These are phyloP conservation scores for Pantherophis guttatus DNA, from an alignment of 2,113 vertebrate genomes.

Conservation along the genomic window DNA sequence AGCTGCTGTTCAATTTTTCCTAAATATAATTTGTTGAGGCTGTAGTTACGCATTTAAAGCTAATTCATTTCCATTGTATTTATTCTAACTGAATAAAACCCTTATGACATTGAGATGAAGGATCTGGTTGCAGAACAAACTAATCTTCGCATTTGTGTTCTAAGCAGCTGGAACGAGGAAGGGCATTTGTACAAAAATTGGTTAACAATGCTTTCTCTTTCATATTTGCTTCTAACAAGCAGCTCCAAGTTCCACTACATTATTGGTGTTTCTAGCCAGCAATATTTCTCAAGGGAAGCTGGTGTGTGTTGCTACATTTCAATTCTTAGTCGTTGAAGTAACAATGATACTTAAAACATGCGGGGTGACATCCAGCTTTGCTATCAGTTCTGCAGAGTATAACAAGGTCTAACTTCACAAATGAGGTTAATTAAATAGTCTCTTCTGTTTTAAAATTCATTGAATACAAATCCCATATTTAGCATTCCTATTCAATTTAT, in stretches of 20 bases:
- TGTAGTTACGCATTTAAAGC: background rate
- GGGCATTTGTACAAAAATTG: background rate
- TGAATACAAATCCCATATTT: conserved; percentile 52
- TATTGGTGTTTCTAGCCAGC: conserved; percentile 24
- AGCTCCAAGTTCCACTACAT: background rate
- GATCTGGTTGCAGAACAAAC: background rate
- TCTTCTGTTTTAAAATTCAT: conserved; percentile 62
- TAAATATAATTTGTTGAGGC: background rate
- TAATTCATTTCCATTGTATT: fast-evolving
- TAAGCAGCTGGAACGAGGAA: background rate
- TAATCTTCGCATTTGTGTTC: background rate
- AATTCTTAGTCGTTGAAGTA: conserved; percentile 24
- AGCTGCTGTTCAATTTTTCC: background rate
- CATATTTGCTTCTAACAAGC: fast-evolving
- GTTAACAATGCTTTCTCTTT: background rate
- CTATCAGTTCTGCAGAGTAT: conserved; percentile 43
- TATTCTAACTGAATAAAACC: fast-evolving
- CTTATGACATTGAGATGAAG: background rate
- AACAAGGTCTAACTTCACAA: conserved; percentile 54
- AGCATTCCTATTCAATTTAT: conserved; percentile 63
- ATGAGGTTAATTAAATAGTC: conserved; percentile 65
- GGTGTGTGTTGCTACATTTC: conserved; percentile 23
- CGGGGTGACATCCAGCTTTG: conserved; percentile 24
- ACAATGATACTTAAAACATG: background rate
- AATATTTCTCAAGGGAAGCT: conserved; percentile 15